phyloP scores from a whole-genome alignment of 1,140 invertebrate genomes.

The Physella acuta region DNA sequence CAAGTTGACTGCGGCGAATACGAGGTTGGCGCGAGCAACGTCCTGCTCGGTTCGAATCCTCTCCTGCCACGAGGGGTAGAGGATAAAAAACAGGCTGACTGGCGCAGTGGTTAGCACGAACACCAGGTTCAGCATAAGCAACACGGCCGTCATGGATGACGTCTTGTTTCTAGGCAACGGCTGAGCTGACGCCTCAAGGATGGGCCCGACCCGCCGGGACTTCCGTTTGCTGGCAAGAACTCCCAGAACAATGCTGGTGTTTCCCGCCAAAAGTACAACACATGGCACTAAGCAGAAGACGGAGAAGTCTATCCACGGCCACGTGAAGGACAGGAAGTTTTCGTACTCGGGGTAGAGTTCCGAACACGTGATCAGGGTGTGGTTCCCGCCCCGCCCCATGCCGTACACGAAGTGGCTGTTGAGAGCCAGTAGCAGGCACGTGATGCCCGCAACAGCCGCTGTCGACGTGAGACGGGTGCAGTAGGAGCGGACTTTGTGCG shows the following conservation, averaged over 20 bases:
- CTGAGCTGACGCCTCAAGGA: not conserved
- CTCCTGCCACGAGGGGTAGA: slow-evolving; percentile 27
- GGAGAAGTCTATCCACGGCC: slow-evolving; percentile 42
- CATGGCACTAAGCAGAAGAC: slow-evolving; percentile 37
- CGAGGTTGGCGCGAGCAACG: not conserved
- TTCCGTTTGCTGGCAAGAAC: slow-evolving; percentile 16
- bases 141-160: slow-evolving; percentile 36
- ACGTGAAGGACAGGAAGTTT: slow-evolving; percentile 26
- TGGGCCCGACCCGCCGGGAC: not conserved
- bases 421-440: slow-evolving; percentile 18
- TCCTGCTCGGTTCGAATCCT: not conserved
- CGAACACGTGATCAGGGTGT: not conserved
- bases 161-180: not conserved
- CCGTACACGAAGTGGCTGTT: slow-evolving; percentile 40
- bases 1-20: slow-evolving; percentile 31
- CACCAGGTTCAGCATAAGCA: slow-evolving; percentile 35
- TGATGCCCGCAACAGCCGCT: slow-evolving; percentile 25
- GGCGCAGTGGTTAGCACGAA: slow-evolving; percentile 36
- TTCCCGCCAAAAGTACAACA: slow-evolving; percentile 32
- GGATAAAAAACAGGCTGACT: slow-evolving; percentile 37
- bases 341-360: slow-evolving; percentile 22
- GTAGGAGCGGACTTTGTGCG: slow-evolving; percentile 30
- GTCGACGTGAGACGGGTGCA: slow-evolving; percentile 28
- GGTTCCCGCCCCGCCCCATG: not conserved
- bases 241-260: slow-evolving; percentile 34